Evolutionary conservation across 2,888 invertebrate species (phyloP).

Genomic region (Rugalucina vietnamica): DNA sequence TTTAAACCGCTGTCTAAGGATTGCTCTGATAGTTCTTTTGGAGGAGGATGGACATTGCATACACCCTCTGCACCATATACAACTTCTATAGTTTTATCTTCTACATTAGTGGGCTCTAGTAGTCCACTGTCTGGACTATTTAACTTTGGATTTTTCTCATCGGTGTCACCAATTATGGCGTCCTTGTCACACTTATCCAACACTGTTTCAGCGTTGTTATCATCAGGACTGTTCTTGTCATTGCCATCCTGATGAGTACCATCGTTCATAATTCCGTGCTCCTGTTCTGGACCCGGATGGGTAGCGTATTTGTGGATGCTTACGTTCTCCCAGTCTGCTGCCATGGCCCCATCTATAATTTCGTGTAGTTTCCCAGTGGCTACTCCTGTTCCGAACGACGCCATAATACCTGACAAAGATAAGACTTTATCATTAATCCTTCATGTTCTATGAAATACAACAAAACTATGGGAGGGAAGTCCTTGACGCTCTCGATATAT

Average conservation of each 20-base stretch:
- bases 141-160: no score
- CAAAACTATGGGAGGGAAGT: no score
- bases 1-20: not conserved
- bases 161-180: no score
- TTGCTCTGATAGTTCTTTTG: not conserved
- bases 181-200: no score
- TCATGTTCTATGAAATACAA: no score
- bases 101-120: no score
- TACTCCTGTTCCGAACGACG: not conserved
- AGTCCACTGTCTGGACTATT: no score
- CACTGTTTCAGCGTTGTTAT: no score
- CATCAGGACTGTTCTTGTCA: no score
- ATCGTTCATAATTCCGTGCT: not conserved
- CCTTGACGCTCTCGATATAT: no score
- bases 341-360: not conserved
- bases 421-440: no score
- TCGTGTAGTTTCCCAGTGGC: not conserved
- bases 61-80: not conserved
- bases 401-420: not conserved
- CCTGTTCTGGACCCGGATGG: not conserved
- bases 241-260: no score
- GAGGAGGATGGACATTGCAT: not conserved
- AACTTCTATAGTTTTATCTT: not conserved
- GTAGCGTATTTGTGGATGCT: not conserved
- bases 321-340: not conserved